Conservation (phyloP, 2,888 invertebrate species). For the Vandiemenella viatica region DNA sequence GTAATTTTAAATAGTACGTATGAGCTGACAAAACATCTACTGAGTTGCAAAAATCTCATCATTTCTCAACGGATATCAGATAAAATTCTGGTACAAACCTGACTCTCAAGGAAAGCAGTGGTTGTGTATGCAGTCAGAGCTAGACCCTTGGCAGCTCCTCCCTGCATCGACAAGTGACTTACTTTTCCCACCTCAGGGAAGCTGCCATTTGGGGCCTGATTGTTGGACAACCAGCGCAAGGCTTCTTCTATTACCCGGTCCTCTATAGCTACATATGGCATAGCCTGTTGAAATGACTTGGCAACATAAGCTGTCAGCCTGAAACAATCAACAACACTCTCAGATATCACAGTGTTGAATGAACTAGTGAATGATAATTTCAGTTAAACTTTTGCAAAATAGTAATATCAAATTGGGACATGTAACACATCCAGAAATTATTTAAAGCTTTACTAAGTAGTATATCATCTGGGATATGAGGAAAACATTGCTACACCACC, state of each 20-base stretch:
- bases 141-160: constrained; percentile 52
- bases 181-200: constrained; percentile 60
- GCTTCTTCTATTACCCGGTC: constrained; percentile 47
- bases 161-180: constrained; percentile 50
- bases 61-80: too few species aligned
- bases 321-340: constrained; percentile 8
- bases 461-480: too few species aligned
- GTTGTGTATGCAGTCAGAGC: constrained; percentile 70
- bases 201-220: constrained; percentile 57
- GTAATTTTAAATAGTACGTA: too few species aligned
- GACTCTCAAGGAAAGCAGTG: constrained; percentile 55
- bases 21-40: too few species aligned
- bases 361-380: too few species aligned
- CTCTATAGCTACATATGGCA: constrained; percentile 54
- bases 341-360: too few species aligned
- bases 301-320: constrained; percentile 78
- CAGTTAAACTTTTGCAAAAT: too few species aligned
- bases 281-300: constrained; percentile 60
- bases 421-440: too few species aligned
- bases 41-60: too few species aligned
- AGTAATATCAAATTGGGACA: too few species aligned
- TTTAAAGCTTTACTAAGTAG: too few species aligned
- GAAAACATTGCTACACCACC: too few species aligned
- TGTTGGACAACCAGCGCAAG: constrained; percentile 57
- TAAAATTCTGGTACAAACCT: constrained; percentile 25